Evolutionary conservation across 2,113 vertebrate genomes (phyloP).

Genomic region (Trematocara marginatum): DNA sequence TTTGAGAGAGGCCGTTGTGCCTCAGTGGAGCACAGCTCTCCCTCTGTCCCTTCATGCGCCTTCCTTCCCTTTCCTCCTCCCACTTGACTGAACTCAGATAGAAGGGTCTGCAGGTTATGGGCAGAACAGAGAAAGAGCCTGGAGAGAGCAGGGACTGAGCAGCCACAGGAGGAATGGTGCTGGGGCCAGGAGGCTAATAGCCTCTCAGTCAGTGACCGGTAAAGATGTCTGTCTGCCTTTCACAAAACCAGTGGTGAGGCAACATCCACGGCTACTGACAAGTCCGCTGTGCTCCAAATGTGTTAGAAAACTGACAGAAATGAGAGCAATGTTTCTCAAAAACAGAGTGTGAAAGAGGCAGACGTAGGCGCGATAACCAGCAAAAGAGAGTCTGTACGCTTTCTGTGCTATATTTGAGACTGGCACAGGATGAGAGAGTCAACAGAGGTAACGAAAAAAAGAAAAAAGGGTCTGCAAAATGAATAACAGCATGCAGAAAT

Average conservation of each 20-base stretch:
- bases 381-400: neutral
- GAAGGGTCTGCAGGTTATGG: slow-evolving; percentile 1
- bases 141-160: slow-evolving; percentile 3
- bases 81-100: slow-evolving; percentile 30
- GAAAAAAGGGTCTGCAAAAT: neutral
- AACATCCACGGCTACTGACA: slow-evolving; percentile 4
- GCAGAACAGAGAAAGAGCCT: neutral
- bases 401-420: neutral
- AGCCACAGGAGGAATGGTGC: slow-evolving; percentile 4
- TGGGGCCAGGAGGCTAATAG: slow-evolving; percentile 44
- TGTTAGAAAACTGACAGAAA: neutral
- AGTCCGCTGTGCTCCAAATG: neutral
- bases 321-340: neutral
- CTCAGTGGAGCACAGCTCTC: slow-evolving; percentile 28
- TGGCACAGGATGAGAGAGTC: neutral
- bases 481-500: neutral
- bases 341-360: neutral
- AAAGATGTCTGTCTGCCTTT: slow-evolving; percentile 33
- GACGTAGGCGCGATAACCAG: neutral
- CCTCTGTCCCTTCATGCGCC: neutral
- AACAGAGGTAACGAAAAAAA: neutral
- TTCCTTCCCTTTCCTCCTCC: neutral
- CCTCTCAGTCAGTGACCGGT: slow-evolving; percentile 44
- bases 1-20: slow-evolving; percentile 11
- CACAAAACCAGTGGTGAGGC: slow-evolving; percentile 16